Base-by-base conservation (phyloP, 2,888 invertebrate genomes). In the Noctua janthe region DNA sequence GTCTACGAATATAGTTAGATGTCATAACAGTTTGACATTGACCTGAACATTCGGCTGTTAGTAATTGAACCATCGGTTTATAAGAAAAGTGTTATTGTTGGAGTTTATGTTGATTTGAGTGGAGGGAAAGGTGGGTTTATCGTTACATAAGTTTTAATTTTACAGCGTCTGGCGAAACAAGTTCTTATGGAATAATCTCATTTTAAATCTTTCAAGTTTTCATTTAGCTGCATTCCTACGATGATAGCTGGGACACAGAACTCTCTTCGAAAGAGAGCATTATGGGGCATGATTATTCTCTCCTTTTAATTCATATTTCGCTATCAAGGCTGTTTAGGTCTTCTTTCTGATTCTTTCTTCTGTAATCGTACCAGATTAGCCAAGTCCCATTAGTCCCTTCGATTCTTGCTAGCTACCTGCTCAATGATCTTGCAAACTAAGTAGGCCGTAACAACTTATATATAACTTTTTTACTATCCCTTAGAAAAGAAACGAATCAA, bases 11-110 rank as follows among this genome's bases (percentile, higher is more conserved):
- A 84, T 78, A 78, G 83, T 78, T 78, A 81, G 84, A 76, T 78
- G 78, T 72, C 72, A 69, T 86, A 75, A 73, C 73, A 73, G 71
- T 84, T 71, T 85, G 86, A 88, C 89, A 89, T 86, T 89, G 89
- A 89, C 85, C 89, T 64, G 71, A 67, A 71, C 76, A 39, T 84
- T 81, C 20, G 54, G 13, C 35, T 35, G 74, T 81, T 78, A 80
- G 85, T 87, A 81, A 87, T 87, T 85, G 81, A 84, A 67, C 78
- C 69, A 51, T 73, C 17, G 54, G 54, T 23, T 76, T 75, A 76
- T 56, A 49, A 74, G 73, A 76, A 74, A 77, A 75, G 72, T 78
- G 39, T 69, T 69, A 54, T 74, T 62, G 72, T 77, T n/a, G 54
- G 74, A 71, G 59, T 77, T 82, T 69, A 80, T 80, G 74, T 74